phyloP scores from a whole-genome alignment of 2,113 vertebrate genomes.

The Rhinoderma darwinii region DNA sequence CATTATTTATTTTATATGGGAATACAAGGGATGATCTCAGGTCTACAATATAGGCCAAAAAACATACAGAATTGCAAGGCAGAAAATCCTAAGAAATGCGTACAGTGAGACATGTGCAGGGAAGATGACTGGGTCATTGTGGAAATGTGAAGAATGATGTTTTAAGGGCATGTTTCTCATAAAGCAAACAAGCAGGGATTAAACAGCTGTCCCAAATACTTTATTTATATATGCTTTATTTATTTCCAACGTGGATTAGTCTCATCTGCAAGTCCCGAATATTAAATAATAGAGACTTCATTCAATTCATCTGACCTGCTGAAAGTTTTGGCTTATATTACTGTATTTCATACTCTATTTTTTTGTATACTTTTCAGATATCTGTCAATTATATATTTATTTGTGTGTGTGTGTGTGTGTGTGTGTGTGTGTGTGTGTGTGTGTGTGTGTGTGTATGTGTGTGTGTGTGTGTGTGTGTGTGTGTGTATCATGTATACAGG shows the following conservation, averaged over 20 bases:
- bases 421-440: too few relatives aligned
- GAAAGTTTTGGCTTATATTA: not conserved
- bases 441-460: too few relatives aligned
- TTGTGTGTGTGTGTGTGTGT: too few relatives aligned
- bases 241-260: conserved; percentile 17
- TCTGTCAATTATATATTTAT: not conserved
- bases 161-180: conserved; percentile 62
- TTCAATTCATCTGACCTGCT: not conserved
- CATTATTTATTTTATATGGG: conserved; percentile 21
- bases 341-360: not conserved
- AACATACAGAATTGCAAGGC: conserved; percentile 37
- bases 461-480: too few relatives aligned
- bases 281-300: conserved; percentile 13
- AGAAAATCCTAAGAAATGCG: not conserved
- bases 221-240: not conserved
- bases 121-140: conserved; percentile 29
- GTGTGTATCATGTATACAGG: too few relatives aligned
- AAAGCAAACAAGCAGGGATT: conserved; percentile 46
- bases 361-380: not conserved
- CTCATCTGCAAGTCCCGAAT: not conserved
- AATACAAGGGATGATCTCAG: conserved; percentile 35
- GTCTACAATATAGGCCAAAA: not conserved
- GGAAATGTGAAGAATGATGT: conserved; percentile 8
- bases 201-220: not conserved
- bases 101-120: conserved; percentile 11